Percentiles rank a stretch among this genome's conserved stretches.
Evolutionary conservation across 2,888 invertebrate genomes (phyloP).

Genomic region (Heliconius aoede): DNA sequence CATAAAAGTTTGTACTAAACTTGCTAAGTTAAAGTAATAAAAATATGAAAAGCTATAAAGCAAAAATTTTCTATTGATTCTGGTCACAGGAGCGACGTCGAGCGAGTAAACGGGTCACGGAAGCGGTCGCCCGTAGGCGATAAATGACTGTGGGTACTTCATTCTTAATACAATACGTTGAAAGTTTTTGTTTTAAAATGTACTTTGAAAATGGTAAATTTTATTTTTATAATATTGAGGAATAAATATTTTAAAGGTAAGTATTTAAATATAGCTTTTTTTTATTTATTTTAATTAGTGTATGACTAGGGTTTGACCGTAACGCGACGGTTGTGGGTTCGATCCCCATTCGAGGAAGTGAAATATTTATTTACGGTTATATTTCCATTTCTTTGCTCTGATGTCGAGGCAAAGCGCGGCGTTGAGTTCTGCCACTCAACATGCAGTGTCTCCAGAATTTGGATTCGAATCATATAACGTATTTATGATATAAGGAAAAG

Average conservation of each 20-base stretch:
- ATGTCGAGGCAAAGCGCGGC: no score
- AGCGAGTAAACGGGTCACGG: conserved; percentile 23
- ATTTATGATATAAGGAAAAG: not conserved
- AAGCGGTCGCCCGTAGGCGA: conserved; percentile 21
- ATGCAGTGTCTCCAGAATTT: no score
- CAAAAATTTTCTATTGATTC: conserved; percentile 13
- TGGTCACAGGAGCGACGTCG: conserved; percentile 9
- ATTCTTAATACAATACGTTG: conserved; percentile 20
- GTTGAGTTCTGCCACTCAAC: no score
- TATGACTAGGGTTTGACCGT: no score
- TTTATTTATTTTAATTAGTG: no score
- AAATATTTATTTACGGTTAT: no score
- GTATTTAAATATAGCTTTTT: no score
- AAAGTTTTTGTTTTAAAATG: conserved; percentile 2
- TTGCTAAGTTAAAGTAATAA: not conserved
- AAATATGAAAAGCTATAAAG: conserved; percentile 17
- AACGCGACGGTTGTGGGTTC: no score
- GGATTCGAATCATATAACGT: no score
- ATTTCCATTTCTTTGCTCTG: no score
- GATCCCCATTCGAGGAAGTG: no score
- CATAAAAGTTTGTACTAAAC: not conserved
- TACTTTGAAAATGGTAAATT: conserved; percentile 4
- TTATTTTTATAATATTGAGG: not conserved
- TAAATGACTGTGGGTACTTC: conserved; percentile 18
- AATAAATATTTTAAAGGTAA: not conserved